These are phyloP conservation scores for Callorhinus ursinus DNA, from an alignment of 2,113 vertebrate genomes.

Conservation along the genomic window DNA sequence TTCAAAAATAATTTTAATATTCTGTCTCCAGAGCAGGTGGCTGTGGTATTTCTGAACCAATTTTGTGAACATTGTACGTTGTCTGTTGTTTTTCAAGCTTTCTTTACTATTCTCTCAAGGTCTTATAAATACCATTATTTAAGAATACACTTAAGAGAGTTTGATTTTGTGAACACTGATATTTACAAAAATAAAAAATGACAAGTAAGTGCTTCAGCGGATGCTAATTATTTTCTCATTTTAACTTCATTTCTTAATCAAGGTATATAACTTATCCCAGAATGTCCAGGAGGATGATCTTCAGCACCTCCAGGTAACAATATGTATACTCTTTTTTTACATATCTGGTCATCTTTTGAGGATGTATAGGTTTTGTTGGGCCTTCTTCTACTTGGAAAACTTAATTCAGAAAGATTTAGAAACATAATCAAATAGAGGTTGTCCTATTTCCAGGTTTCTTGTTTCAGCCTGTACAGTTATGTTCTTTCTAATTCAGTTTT, in stretches of 20 bases:
- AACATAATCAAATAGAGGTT: neutral
- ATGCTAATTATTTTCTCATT: conserved; percentile 8
- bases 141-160: neutral
- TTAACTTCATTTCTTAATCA: conserved; percentile 53
- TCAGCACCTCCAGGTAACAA: conserved; percentile 92
- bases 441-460: neutral
- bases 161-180: neutral
- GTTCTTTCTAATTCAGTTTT: conserved; percentile 39
- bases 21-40: neutral
- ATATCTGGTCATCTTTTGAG: neutral
- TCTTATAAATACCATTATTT: neutral
- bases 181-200: conserved; percentile 25
- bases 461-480: neutral
- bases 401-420: conserved; percentile 11
- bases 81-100: conserved; percentile 14
- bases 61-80: conserved; percentile 11
- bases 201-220: neutral
- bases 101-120: neutral
- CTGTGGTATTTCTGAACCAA: neutral
- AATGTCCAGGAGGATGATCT: conserved; percentile 95
- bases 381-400: neutral
- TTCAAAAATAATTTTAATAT: conserved; percentile 46
- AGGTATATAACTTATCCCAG: conserved; percentile 96
- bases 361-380: neutral
- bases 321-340: neutral